These are phyloP conservation scores for Varanus komodoensis DNA, from an alignment of 2,113 vertebrate genomes.

Conservation along the genomic window DNA sequence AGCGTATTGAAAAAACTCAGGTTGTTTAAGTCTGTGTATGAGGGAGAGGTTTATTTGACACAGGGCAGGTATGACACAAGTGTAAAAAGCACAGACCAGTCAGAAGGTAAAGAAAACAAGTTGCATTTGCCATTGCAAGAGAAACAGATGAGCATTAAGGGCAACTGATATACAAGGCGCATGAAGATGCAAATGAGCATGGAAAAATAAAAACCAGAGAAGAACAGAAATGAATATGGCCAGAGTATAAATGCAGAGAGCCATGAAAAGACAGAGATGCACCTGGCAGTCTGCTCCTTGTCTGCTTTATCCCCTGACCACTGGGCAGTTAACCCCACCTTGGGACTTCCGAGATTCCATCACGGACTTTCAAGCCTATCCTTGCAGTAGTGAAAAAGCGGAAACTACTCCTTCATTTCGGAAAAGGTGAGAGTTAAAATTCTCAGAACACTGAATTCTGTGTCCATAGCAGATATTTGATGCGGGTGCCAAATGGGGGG, in stretches of 20 bases:
- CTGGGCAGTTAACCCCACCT: neutral
- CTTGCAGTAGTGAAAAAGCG: neutral
- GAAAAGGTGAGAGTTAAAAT: neutral
- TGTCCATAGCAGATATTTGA: neutral
- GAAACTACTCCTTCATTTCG: neutral
- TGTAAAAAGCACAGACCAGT: neutral
- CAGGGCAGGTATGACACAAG: neutral
- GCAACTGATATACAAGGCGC: neutral
- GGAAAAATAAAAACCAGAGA: neutral
- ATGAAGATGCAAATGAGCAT: constrained; percentile 9
- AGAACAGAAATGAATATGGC: neutral
- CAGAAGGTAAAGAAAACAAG: neutral
- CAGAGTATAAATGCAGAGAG: constrained; percentile 9
- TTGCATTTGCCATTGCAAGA: neutral
- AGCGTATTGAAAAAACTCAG: neutral
- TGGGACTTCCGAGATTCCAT: neutral
- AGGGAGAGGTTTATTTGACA: neutral
- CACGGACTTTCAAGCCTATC: neutral
- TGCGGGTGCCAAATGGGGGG: neutral
- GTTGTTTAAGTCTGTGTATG: neutral
- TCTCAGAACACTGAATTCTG: neutral
- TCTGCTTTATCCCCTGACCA: neutral
- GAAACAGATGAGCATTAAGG: neutral
- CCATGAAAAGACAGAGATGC: neutral
- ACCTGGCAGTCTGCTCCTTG: neutral